Evolutionary conservation across 1,140 invertebrate species (phyloP), one percentile per base, ranked within the genome.

Genomic region (Drosophila sp.): DNA sequence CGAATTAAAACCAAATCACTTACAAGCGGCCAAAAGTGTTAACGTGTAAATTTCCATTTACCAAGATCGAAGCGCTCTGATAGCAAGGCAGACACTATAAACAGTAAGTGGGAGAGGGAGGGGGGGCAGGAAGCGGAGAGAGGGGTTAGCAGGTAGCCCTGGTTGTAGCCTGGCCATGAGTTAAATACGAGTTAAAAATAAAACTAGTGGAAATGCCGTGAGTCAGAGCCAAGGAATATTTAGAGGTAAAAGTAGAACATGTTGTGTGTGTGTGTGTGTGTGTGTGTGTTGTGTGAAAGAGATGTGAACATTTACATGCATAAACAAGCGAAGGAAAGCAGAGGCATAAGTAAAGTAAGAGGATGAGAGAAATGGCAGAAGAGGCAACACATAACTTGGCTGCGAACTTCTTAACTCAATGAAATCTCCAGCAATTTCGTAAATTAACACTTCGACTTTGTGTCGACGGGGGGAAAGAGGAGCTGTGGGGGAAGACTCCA

Each of bases 41-140:
- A 87, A 87, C 82, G 82, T 87, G 82, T 87, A 87, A 87, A 87
- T 87, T 87, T 87, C 83, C 82, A 87, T 87, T 87, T 87, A 86
- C 76, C 79, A 83, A 87, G 82, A 87, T 87, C 82, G 82, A 87
- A 87, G 82, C 71, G 57, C 75, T 73, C 76, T 71, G 82, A 87
- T 87, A 87, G 72, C 72, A 69, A 46, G 27, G 46, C 75, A 87
- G 79, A 87, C 74, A 89, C 76, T 65, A 82, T 87, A 86, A 81
- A 86, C 82, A 86, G 78, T 56, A 69, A 72, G 67, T 34, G 63
- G 76, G 81, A 25, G 62, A 9, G 63, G 21, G 25, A 25, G n/a
- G 32, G 21, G 21, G n/a, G n/a, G n/a, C n/a, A n/a, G n/a, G n/a
- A n/a, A n/a, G n/a, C n/a, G n/a, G n/a, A n/a, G n/a, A n/a, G n/a